Evolutionary conservation across 2,888 invertebrate genomes (phyloP).

Genomic region (Ormyrus pomaceus): DNA sequence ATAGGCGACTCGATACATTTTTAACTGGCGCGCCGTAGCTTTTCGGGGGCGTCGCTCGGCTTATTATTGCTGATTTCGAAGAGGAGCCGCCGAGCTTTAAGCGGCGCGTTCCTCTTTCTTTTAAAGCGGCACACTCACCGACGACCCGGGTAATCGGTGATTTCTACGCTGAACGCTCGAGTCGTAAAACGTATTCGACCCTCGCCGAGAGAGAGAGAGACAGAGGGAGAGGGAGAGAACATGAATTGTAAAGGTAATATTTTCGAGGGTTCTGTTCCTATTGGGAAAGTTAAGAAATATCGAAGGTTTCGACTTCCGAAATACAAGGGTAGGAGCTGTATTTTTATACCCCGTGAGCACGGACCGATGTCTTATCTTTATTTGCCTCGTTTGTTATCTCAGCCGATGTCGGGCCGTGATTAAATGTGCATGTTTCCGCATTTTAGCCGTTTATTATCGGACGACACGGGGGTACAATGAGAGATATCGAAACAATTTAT

Average conservation of each 20-base stretch:
- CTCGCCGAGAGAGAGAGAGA: background rate
- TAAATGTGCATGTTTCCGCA: too few relatives aligned
- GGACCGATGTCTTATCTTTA: too few relatives aligned
- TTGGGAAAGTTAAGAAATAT: constrained; percentile 23
- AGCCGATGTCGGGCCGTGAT: too few relatives aligned
- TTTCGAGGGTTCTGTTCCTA: background rate
- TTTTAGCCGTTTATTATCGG: too few relatives aligned
- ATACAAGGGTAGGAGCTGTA: background rate
- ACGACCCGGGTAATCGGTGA: constrained; percentile 6
- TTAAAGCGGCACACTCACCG: background rate
- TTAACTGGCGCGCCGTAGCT: constrained; percentile 26
- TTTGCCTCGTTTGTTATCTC: too few relatives aligned
- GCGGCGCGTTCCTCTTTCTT: background rate
- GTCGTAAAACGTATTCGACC: constrained; percentile 8
- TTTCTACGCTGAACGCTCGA: constrained; percentile 40
- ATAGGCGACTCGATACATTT: constrained; percentile 53
- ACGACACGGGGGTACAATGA: too few relatives aligned
- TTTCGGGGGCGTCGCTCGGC: constrained; percentile 14
- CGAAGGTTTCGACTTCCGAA: constrained; percentile 17
- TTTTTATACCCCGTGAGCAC: too few relatives aligned
- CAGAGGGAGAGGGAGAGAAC: constrained; percentile 5
- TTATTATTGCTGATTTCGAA: constrained; percentile 32
- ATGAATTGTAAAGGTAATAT: constrained; percentile 13
- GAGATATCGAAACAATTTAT: too few relatives aligned
- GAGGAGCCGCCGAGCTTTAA: background rate